Evolutionary conservation across 2,797 vertebrate genomes (phyloP), one percentile per base, ranked within the genome.

Genomic region (Cirrhinus mrigala): DNA sequence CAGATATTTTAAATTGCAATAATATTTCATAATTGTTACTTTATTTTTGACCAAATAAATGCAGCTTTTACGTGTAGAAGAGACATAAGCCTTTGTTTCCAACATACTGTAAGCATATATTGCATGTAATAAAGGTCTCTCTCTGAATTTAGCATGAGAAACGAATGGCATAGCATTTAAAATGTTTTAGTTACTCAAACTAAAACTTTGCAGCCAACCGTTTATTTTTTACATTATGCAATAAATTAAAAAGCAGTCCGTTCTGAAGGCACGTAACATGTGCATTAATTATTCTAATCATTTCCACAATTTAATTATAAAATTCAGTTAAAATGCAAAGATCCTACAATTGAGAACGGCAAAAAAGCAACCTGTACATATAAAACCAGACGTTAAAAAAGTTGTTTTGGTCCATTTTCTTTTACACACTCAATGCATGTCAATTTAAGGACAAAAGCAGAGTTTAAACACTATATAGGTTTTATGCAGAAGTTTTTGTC

Each of bases 401-500:
- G 22, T n/a, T 11, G 4, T 27, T n/a, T 64, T 64, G 24, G 5
- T 14, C 22, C 22, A 16, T 48, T 22, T 54, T n/a, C 24, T 68
- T 20, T 48, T 29, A 8, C 52, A 11, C 20, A 3, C 54, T 22
- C n/a, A 3, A n/a, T 0, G 10, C 58, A 24, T n/a, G 1, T 12
- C n/a, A 24, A 60, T 24, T 4, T 60, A 60, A 60, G 4, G 10
- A 12, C 11, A 60, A 12, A 60, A 24, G 58, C 58, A 60, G 58
- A 62, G 60, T 12, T 62, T 5, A 29, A 66, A 29, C 33, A 12
- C 15, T 54, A 15, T 48, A 27, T 27, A 60, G 48, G 22, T 6
- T 44, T 62, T 15, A 46, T 4, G 12, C 20, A 82, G 66, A 76
- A 48, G 40, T 40, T 70, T 83, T 83, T 37, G 80, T 48, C 18